phyloP scores from a whole-genome alignment of 2,797 vertebrate species.

The Cyclopterus lumpus region DNA sequence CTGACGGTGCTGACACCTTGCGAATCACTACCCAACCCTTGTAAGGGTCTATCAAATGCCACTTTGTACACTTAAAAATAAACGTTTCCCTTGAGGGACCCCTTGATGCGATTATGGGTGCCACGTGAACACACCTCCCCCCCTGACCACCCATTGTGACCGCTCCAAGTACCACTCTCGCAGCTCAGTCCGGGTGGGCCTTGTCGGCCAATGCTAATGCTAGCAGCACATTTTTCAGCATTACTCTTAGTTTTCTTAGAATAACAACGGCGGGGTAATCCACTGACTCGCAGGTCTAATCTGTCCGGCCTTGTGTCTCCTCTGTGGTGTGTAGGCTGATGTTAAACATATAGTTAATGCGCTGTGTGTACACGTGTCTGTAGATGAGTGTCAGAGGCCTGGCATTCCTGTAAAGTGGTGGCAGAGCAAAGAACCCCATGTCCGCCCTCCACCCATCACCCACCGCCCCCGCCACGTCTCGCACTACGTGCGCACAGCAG shows the following conservation, averaged over 20 bases:
- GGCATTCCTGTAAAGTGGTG: constrained; percentile 52
- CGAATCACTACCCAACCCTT: neutral
- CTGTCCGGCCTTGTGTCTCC: constrained; percentile 38
- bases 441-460: neutral
- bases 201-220: constrained; percentile 35
- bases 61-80: neutral
- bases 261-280: constrained; percentile 63
- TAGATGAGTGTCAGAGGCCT: constrained; percentile 13
- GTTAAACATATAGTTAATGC: constrained; percentile 34
- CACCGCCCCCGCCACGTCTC: constrained; percentile 2
- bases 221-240: constrained; percentile 51
- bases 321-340: neutral
- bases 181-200: neutral
- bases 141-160: constrained; percentile 47
- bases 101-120: constrained; percentile 51
- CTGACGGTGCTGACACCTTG: neutral
- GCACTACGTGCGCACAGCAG: constrained; percentile 58
- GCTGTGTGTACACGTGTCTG: neutral
- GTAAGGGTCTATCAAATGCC: neutral
- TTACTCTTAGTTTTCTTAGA: constrained; percentile 64
- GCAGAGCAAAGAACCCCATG: constrained; percentile 40
- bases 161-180: constrained; percentile 25
- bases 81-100: constrained; percentile 14
- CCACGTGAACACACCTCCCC: constrained; percentile 65
- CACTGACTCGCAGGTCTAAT: constrained; percentile 69